A percentile compares a stretch with the other conserved stretches of the same genome.
phyloP scores from a whole-genome alignment of 2,888 invertebrate genomes.

The Smittia aterrima region DNA sequence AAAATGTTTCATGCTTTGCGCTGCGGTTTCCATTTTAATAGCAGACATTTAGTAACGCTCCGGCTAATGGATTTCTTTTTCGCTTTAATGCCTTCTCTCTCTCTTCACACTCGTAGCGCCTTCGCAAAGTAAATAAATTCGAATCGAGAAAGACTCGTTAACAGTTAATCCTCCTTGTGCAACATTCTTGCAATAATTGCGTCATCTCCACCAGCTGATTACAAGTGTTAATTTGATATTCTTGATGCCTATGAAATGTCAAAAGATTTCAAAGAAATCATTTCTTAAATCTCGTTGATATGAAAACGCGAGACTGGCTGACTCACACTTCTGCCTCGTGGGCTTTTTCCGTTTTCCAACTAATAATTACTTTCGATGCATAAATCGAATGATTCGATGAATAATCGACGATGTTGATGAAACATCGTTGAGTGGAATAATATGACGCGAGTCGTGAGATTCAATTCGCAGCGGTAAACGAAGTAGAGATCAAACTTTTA shows the following conservation, averaged over 20 bases:
- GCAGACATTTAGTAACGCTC: conserved; percentile 6
- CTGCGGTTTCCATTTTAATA: not conserved
- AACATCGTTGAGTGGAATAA: not conserved
- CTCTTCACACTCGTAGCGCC: not conserved
- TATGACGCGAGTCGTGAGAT: conserved; percentile 8
- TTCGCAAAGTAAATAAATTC: conserved; percentile 16
- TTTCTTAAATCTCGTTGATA: not conserved
- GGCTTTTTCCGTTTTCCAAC: not conserved
- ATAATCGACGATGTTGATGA: not conserved
- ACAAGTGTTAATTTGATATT: not conserved
- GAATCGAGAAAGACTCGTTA: conserved; percentile 3
- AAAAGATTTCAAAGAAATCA: not conserved
- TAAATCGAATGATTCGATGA: not conserved
- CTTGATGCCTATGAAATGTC: not conserved
- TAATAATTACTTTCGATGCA: not conserved
- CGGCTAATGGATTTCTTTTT: conserved; percentile 15
- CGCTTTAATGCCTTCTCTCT: not conserved
- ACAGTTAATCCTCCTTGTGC: conserved; percentile 34
- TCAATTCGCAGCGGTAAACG: conserved; percentile 29
- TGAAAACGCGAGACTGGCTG: not conserved
- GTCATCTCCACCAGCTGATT: not conserved
- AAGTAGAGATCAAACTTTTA: not conserved
- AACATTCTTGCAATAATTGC: not conserved
- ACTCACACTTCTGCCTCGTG: not conserved
- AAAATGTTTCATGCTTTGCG: not conserved